These are phyloP conservation scores for Aporophyla lueneburgensis DNA, from an alignment of 2,888 invertebrate species.

Conservation along the genomic window DNA sequence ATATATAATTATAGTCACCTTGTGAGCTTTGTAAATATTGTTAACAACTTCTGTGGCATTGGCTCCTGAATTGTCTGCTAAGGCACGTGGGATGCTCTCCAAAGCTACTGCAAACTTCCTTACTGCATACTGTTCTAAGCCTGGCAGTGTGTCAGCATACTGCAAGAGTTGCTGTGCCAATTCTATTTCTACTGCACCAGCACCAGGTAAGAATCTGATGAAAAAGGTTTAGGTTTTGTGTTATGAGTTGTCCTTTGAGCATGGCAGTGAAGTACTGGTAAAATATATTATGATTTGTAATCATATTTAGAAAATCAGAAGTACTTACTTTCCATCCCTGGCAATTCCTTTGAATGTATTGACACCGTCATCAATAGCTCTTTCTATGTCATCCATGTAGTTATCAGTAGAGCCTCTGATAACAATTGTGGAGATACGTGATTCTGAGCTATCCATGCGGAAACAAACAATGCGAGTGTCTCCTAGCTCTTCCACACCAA, in stretches of 20 bases:
- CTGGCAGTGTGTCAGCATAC: constrained; percentile 97
- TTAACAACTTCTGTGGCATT: constrained; percentile 96
- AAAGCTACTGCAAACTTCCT: constrained; percentile 97
- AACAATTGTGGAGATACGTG: constrained; percentile 97
- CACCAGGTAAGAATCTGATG: constrained; percentile 95
- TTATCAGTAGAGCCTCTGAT: constrained; percentile 99
- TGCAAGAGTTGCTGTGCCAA: constrained; percentile 96
- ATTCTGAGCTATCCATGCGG: constrained; percentile 95
- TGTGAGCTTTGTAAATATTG: constrained; percentile 98
- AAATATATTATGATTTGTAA: background rate
- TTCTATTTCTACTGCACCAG: constrained; percentile 98
- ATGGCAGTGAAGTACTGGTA: background rate
- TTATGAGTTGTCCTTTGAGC: background rate
- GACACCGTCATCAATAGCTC: constrained; percentile 99
- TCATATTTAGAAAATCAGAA: background rate
- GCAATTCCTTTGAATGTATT: constrained; percentile 99
- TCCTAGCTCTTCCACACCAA: constrained; percentile 98
- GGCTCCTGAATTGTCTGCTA: constrained; percentile 98
- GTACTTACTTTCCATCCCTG: constrained; percentile 92
- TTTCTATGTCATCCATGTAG: constrained; percentile 99
- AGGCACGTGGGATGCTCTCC: constrained; percentile 97
- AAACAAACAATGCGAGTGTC: constrained; percentile 99
- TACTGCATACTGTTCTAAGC: constrained; percentile 99
- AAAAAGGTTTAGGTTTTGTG: background rate
- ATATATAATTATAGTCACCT: constrained; percentile 81